These are phyloP conservation scores for Lophotis ruficrista DNA, from an alignment of 2,113 vertebrate species.

Conservation along the genomic window DNA sequence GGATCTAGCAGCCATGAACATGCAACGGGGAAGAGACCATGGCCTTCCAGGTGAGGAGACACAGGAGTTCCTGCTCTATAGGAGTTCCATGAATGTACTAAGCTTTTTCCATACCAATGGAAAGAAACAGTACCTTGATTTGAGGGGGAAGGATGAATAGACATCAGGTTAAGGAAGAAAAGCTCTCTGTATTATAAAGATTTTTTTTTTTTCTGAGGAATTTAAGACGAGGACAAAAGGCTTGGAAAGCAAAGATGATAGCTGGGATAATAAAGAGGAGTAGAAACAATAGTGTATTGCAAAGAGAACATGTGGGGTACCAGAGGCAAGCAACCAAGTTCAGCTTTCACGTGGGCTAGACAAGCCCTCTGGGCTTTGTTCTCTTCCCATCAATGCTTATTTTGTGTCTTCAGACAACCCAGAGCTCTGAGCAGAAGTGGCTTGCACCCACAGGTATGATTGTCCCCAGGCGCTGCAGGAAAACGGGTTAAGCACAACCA, in stretches of 20 bases:
- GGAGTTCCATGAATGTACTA: background rate
- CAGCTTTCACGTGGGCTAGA: background rate
- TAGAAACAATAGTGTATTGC: background rate
- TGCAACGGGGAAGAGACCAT: conserved; percentile 84
- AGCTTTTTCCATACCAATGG: background rate
- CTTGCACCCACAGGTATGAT: background rate
- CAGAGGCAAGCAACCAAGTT: background rate
- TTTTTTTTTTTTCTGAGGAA: background rate
- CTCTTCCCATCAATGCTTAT: background rate
- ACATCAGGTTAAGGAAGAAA: background rate
- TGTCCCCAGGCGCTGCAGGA: background rate
- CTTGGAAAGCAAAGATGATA: background rate
- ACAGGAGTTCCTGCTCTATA: background rate
- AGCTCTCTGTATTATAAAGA: background rate
- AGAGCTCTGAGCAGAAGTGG: background rate
- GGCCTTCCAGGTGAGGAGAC: conserved; percentile 77
- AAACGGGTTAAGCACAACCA: background rate
- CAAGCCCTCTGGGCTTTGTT: background rate
- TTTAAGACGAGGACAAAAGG: background rate
- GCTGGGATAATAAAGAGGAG: background rate
- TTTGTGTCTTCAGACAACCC: background rate
- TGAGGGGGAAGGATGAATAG: background rate
- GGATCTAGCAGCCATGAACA: conserved; percentile 84
- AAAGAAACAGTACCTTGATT: background rate
- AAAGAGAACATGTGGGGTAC: background rate